phyloP scores from a whole-genome alignment of 2,113 vertebrate species.

The Piliocolobus tephrosceles region DNA sequence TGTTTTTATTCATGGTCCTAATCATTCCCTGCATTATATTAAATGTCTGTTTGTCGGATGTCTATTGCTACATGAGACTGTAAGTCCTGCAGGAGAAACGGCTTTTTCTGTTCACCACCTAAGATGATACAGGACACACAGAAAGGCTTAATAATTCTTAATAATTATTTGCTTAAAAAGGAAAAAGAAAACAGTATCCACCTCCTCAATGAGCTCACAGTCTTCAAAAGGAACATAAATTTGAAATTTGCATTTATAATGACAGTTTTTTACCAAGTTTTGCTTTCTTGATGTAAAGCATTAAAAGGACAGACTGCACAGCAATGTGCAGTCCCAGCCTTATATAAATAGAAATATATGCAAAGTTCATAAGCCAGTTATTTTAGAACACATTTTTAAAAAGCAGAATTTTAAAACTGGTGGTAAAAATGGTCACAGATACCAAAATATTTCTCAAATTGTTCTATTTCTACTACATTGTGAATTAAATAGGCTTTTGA shows the following conservation, averaged over 20 bases:
- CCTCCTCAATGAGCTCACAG: not conserved
- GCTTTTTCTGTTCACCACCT: not conserved
- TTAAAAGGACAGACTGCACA: not conserved
- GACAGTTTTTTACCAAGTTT: not conserved
- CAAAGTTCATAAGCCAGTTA: not conserved
- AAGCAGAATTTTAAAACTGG: slow-evolving; percentile 12
- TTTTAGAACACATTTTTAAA: slow-evolving; percentile 26
- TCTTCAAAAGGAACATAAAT: not conserved
- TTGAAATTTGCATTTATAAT: slow-evolving; percentile 30
- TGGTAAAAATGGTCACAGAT: slow-evolving; percentile 46
- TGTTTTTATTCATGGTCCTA: slow-evolving; percentile 12
- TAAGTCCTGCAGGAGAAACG: not conserved
- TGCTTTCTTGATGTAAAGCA: not conserved
- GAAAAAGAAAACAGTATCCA: not conserved
- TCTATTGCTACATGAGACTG: not conserved
- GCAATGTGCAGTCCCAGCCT: not conserved
- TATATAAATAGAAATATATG: not conserved
- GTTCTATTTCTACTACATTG: slow-evolving; percentile 1
- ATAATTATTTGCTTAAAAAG: slow-evolving; percentile 10
- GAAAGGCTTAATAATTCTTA: not conserved
- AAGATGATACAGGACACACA: not conserved
- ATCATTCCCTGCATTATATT: not conserved
- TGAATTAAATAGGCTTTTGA: slow-evolving; percentile 29
- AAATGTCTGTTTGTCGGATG: not conserved
- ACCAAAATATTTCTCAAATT: slow-evolving; percentile 6